Conservation (phyloP, 2,113 vertebrate species). For the Protobothrops flavoviridis region DNA sequence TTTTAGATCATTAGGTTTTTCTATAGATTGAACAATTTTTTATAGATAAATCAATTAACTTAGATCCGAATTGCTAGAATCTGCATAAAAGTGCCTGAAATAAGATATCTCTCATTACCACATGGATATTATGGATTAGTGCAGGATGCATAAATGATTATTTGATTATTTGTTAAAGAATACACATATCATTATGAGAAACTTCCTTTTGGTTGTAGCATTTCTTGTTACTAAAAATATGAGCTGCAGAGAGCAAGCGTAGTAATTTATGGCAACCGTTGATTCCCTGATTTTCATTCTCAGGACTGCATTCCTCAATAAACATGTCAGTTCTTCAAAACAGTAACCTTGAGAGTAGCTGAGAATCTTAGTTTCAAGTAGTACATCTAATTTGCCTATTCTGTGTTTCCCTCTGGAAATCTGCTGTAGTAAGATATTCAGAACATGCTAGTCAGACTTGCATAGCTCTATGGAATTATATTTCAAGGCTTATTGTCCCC, state of each 20-base stretch:
- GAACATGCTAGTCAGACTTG: neutral
- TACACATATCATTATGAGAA: conserved; percentile 22
- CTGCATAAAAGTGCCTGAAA: neutral
- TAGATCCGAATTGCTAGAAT: neutral
- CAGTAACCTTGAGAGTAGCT: neutral
- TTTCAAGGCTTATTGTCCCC: neutral
- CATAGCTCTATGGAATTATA: neutral
- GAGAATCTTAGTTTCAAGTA: conserved; percentile 2
- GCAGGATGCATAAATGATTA: neutral
- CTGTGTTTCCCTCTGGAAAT: neutral
- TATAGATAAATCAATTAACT: neutral
- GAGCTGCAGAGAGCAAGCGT: conserved; percentile 33
- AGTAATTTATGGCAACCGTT: neutral
- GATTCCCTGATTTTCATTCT: conserved; percentile 8
- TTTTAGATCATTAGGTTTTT: neutral
- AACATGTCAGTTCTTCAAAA: neutral
- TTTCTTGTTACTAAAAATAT: conserved; percentile 26
- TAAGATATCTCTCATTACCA: neutral
- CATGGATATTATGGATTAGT: neutral
- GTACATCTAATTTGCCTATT: neutral
- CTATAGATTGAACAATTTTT: neutral
- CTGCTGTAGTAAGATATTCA: rapidly evolving
- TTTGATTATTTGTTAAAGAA: conserved; percentile 8
- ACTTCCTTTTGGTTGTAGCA: neutral
- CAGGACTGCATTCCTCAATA: neutral